phyloP scores from a whole-genome alignment of 2,797 vertebrate genomes.

The Epinephelus awoara region DNA sequence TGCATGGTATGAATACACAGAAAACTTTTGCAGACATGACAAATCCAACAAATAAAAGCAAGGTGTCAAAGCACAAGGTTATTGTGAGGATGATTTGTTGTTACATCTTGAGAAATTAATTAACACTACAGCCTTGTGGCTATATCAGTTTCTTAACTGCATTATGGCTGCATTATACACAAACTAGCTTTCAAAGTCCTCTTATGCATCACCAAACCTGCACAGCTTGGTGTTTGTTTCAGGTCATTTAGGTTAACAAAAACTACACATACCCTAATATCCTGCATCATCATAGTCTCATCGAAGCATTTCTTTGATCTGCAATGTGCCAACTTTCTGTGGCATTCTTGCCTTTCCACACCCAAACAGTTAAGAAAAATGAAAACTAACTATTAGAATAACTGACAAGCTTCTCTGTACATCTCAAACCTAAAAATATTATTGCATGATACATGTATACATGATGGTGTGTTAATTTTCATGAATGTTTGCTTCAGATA shows the following conservation, averaged over 20 bases:
- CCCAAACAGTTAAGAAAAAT: not conserved
- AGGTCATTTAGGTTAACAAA: not conserved
- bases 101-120: not conserved
- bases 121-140: not conserved
- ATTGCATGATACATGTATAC: not conserved
- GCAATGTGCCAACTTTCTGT: not conserved
- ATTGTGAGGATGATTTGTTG: not conserved
- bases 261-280: not conserved
- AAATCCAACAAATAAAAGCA: conserved; percentile 20
- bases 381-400: not conserved
- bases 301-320: not conserved
- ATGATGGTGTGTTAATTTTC: not conserved
- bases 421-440: not conserved
- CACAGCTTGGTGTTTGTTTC: not conserved
- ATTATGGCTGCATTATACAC: not conserved
- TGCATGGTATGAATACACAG: not conserved
- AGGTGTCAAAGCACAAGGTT: not conserved
- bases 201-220: too few species aligned
- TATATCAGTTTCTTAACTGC: not conserved
- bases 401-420: not conserved
- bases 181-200: not conserved
- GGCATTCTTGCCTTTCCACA: not conserved
- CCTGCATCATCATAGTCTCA: not conserved
- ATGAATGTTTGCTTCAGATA: not conserved
- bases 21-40: not conserved